phyloP scores from a whole-genome alignment of 2,113 vertebrate species.

The Menura novaehollandiae region DNA sequence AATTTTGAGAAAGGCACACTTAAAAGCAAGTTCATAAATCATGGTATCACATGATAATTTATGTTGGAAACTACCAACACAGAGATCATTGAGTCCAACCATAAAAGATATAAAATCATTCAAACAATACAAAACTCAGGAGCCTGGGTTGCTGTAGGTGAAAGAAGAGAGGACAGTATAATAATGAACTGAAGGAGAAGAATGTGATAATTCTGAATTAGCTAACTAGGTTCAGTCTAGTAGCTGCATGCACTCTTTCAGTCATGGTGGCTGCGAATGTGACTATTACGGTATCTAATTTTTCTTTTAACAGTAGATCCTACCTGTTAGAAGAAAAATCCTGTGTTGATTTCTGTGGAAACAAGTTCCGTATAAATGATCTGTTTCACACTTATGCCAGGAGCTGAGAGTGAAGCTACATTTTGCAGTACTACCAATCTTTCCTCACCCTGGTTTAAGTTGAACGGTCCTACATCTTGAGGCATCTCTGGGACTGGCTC shows the following conservation, averaged over 20 bases:
- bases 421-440: neutral
- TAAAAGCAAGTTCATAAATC: neutral
- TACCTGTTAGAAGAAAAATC: neutral
- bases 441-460: neutral
- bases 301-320: neutral
- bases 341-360: neutral
- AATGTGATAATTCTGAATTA: neutral
- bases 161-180: neutral
- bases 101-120: neutral
- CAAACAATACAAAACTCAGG: neutral
- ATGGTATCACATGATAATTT: neutral
- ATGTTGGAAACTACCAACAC: too few relatives aligned
- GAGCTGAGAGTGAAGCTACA: neutral
- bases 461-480: neutral
- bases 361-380: neutral
- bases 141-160: neutral
- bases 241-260: neutral
- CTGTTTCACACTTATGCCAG: neutral
- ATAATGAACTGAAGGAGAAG: neutral
- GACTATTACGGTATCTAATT: neutral
- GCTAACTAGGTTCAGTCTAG: neutral
- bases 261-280: neutral
- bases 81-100: fast-evolving
- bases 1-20: neutral
- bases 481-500: neutral